phyloP scores from a whole-genome alignment of 2,113 vertebrate species.

The Zapornia atra region DNA sequence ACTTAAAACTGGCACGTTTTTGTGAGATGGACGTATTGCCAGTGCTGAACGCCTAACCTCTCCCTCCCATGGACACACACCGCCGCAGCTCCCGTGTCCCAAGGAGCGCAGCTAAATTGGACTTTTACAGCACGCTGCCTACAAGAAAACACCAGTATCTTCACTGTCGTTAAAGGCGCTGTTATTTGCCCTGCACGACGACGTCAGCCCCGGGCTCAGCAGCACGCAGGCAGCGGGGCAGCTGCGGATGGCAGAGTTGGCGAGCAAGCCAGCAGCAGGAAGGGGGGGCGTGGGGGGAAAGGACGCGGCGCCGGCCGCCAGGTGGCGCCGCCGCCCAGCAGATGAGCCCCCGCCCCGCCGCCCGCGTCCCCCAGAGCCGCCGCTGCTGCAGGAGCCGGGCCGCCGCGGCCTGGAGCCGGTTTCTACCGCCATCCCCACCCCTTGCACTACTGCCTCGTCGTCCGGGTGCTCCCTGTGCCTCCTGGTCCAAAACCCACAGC shows the following conservation, averaged over 20 bases:
- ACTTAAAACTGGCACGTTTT: too few species aligned
- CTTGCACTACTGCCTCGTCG: rapidly evolving
- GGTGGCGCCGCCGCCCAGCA: slow-evolving; percentile 22
- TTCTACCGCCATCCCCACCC: not conserved
- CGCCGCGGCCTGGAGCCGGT: not conserved
- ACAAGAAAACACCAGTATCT: not conserved
- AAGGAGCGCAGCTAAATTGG: rapidly evolving
- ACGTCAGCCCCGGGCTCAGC: not conserved
- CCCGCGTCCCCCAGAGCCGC: too few species aligned
- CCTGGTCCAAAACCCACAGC: not conserved
- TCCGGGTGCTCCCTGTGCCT: not conserved
- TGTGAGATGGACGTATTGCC: too few species aligned
- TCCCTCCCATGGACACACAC: not conserved
- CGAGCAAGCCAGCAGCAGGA: not conserved
- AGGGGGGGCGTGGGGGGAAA: too few species aligned
- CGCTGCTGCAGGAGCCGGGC: not conserved
- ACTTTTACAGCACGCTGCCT: rapidly evolving
- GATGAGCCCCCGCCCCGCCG: not conserved
- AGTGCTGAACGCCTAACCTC: not conserved
- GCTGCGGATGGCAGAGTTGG: not conserved
- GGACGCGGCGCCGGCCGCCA: not conserved
- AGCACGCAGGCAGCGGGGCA: not conserved
- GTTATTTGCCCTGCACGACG: not conserved
- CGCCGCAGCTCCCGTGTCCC: rapidly evolving
- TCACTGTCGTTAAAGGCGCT: not conserved